Evolutionary conservation across 2,888 invertebrate species (phyloP).

Genomic region (Drosophila bunnanda): DNA sequence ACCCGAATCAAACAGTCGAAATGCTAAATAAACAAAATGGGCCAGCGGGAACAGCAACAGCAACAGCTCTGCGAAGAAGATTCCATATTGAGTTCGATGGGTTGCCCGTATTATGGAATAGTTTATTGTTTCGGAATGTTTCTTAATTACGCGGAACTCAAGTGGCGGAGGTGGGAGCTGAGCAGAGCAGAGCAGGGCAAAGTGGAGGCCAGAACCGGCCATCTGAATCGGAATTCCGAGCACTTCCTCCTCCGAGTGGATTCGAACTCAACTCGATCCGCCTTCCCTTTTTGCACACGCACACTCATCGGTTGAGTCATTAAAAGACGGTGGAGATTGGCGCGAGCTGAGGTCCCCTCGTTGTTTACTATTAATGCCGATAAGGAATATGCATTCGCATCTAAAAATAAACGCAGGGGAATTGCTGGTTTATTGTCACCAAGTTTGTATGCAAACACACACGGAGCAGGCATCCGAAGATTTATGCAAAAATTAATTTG

Average conservation of each 20-base stretch:
- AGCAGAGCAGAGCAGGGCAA: not conserved
- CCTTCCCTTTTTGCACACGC: slow-evolving; percentile 34
- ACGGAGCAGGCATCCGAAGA: slow-evolving; percentile 51
- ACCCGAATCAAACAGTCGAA: slow-evolving; percentile 58
- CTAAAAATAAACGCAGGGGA: slow-evolving; percentile 35
- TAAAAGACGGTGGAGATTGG: slow-evolving; percentile 14
- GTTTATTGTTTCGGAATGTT: slow-evolving; percentile 76
- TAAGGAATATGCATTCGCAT: slow-evolving; percentile 60
- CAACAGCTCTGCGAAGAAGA: slow-evolving; percentile 27
- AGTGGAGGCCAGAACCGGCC: slow-evolving; percentile 32
- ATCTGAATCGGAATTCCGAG: slow-evolving; percentile 65
- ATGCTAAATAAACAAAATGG: slow-evolving; percentile 56
- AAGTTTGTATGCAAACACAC: slow-evolving; percentile 37
- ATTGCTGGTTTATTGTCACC: slow-evolving; percentile 38
- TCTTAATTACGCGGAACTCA: slow-evolving; percentile 78
- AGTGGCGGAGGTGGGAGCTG: slow-evolving; percentile 58
- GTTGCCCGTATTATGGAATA: slow-evolving; percentile 55
- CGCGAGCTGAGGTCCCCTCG: slow-evolving; percentile 41
- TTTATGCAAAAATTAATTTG: slow-evolving; percentile 70
- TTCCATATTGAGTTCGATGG: slow-evolving; percentile 67
- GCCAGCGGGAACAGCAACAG: slow-evolving; percentile 9
- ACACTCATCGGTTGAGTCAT: slow-evolving; percentile 49
- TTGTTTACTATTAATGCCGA: slow-evolving; percentile 54
- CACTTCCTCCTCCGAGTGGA: slow-evolving; percentile 59
- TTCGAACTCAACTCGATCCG: slow-evolving; percentile 37